phyloP scores from a whole-genome alignment of 2,888 invertebrate genomes.

The Acleris cristana region DNA sequence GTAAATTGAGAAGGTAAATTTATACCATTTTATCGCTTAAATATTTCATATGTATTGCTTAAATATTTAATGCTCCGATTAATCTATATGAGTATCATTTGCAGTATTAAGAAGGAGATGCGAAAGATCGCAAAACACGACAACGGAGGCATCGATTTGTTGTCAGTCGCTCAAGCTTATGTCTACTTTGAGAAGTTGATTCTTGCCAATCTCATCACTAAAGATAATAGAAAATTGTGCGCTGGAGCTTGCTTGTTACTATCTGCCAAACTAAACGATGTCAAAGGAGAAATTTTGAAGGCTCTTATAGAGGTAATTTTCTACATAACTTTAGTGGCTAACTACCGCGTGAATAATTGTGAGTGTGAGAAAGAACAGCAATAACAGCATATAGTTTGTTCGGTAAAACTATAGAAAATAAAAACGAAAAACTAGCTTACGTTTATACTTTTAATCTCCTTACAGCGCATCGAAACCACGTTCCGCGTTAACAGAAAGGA shows the following conservation, averaged over 20 bases:
- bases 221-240: conserved; percentile 97
- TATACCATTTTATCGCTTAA: no score
- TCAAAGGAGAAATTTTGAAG: conserved; percentile 94
- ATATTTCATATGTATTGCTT: no score
- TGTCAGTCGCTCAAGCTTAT: conserved; percentile 97
- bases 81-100: conserved; percentile 43
- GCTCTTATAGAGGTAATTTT: conserved; percentile 91
- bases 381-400: no score
- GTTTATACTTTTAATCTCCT: no score
- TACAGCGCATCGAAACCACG: conserved; percentile 93
- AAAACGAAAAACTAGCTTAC: no score
- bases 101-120: conserved; percentile 97
- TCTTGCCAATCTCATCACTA: conserved; percentile 95
- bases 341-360: no score
- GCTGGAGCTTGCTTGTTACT: conserved; percentile 97
- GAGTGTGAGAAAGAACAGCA: no score
- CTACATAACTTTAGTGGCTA: background rate
- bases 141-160: conserved; percentile 90
- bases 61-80: no score
- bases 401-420: no score
- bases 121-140: conserved; percentile 94
- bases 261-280: conserved; percentile 98
- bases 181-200: conserved; percentile 99
- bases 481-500: conserved; percentile 96
- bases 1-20: conserved; percentile 95